Conservation (phyloP, 2,113 vertebrate species). For the Austrofundulus limnaeus region DNA sequence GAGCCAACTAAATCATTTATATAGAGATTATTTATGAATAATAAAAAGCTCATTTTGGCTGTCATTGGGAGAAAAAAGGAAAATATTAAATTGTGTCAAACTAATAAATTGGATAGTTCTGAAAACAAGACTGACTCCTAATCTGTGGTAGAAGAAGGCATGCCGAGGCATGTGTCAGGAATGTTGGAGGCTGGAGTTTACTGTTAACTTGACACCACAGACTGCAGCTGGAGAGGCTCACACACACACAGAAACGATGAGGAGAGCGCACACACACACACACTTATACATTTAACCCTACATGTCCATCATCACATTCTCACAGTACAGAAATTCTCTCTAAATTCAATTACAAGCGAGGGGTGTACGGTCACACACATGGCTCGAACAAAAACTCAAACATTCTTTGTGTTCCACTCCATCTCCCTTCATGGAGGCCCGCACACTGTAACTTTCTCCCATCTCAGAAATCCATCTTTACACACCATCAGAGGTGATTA, state of each 20-base stretch:
- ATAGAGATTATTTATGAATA: neutral
- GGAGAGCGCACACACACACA: constrained; percentile 1
- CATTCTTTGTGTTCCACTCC: constrained; percentile 11
- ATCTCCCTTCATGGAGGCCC: constrained; percentile 18
- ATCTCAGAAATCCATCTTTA: constrained; percentile 31
- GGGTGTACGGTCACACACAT: constrained; percentile 1
- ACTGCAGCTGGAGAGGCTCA: constrained; percentile 54
- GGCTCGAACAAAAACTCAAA: neutral
- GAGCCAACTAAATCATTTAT: constrained; percentile 2
- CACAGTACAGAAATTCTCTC: constrained; percentile 5
- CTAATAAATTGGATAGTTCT: too few relatives aligned
- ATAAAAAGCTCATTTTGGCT: constrained; percentile 26
- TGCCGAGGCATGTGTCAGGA: constrained; percentile 60
- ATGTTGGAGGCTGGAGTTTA: constrained; percentile 49
- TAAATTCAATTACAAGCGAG: constrained; percentile 1
- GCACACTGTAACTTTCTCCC: constrained; percentile 19
- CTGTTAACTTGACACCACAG: constrained; percentile 59
- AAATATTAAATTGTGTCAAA: constrained; percentile 6
- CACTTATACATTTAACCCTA: constrained; percentile 1
- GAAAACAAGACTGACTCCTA: constrained; percentile 3
- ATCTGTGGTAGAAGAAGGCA: constrained; percentile 15
- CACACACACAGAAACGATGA: constrained; percentile 4
- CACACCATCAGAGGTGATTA: constrained; percentile 36
- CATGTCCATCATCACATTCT: constrained; percentile 2
- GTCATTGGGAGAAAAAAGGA: constrained; percentile 21